Evolutionary conservation across 2,113 vertebrate genomes (phyloP).

Genomic region (Percopsis transmontana): DNA sequence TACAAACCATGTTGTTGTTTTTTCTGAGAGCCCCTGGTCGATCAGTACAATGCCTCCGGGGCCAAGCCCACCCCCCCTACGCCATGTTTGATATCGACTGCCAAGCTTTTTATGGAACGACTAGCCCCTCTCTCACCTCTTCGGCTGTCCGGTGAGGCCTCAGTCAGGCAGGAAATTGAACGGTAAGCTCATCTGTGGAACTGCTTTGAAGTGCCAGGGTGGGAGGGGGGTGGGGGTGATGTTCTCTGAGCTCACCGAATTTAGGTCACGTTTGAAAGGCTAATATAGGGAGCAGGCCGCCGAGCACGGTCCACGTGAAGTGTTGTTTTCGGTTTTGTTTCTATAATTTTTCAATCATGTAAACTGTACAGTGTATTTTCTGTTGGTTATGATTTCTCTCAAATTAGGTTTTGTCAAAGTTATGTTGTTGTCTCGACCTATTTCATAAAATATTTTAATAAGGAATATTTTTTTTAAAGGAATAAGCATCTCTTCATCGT

Average conservation of each 20-base stretch:
- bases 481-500: no score
- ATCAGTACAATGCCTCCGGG: not conserved
- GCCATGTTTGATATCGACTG: constrained; percentile 30
- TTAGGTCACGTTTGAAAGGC: constrained; percentile 53
- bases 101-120: constrained; percentile 7
- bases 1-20: no score
- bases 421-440: not conserved
- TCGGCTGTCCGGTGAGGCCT: constrained; percentile 16
- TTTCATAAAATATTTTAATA: no score
- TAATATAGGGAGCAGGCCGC: constrained; percentile 17
- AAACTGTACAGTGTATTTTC: not conserved
- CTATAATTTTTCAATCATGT: not conserved
- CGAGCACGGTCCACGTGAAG: not conserved
- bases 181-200: constrained; percentile 45
- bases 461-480: no score
- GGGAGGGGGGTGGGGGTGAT: not conserved
- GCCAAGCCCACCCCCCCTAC: not conserved
- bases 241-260: constrained; percentile 28
- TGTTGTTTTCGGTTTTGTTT: not conserved
- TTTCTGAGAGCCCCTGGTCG: no score
- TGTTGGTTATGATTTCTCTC: not conserved
- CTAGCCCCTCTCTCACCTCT: constrained; percentile 35
- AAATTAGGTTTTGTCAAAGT: not conserved
- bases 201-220: constrained; percentile 34
- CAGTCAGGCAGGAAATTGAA: constrained; percentile 45